phyloP scores from a whole-genome alignment of 1,140 invertebrate species.

The Octopus sinensis region DNA sequence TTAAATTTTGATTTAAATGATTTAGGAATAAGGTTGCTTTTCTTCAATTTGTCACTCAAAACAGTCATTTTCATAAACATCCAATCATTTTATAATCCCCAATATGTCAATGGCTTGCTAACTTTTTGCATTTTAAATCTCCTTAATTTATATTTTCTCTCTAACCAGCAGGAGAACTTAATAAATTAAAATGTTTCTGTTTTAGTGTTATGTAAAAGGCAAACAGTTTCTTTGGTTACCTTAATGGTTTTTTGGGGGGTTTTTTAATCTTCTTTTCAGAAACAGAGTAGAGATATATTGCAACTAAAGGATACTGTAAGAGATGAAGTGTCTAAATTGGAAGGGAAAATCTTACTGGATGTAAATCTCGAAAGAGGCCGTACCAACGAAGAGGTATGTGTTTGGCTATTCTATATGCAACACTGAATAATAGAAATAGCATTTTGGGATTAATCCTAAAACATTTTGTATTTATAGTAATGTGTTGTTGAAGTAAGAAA shows the following conservation, averaged over 20 bases:
- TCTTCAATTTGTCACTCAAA: too few relatives aligned
- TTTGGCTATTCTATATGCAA: background rate
- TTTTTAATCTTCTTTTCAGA: conserved; percentile 37
- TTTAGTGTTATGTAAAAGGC: background rate
- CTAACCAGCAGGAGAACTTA: background rate
- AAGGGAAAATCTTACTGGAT: conserved; percentile 52
- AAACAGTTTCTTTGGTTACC: background rate
- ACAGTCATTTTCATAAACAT: too few relatives aligned
- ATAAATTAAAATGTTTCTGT: background rate
- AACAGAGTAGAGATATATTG: conserved; percentile 48
- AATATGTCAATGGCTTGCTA: background rate
- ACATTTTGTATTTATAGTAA: too few relatives aligned
- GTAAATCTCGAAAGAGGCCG: conserved; percentile 55
- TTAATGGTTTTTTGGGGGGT: background rate
- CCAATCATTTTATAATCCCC: background rate
- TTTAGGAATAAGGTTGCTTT: too few relatives aligned
- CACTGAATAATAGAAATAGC: too few relatives aligned
- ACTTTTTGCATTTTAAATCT: background rate
- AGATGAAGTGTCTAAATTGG: conserved; percentile 52
- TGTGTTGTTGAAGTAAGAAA: too few relatives aligned
- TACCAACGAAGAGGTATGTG: conserved; percentile 53
- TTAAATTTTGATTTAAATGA: too few relatives aligned
- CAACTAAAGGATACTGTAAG: conserved; percentile 40
- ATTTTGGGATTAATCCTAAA: too few relatives aligned
- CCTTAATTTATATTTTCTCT: background rate